Percentiles rank a stretch among this genome's conserved stretches.
Conservation (phyloP, 2,113 vertebrate species). For the Mesoclemmys tuberculata region DNA sequence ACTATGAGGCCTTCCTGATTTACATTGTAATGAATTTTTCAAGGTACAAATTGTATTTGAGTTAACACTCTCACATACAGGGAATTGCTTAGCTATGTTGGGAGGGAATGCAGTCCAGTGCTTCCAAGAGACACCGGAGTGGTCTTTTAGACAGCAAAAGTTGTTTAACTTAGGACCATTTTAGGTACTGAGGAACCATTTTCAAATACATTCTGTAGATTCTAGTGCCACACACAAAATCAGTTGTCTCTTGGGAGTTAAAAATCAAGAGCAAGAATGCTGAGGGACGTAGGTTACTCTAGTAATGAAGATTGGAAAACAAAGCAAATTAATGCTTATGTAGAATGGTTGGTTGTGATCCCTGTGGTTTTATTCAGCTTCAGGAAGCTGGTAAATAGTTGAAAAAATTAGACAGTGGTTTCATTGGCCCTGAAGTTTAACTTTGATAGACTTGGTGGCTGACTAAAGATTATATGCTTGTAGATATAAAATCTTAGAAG, state of each 20-base stretch:
- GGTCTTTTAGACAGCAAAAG: neutral
- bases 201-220: neutral
- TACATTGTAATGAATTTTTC: neutral
- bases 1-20: neutral
- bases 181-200: neutral
- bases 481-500: neutral
- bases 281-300: neutral
- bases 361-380: neutral
- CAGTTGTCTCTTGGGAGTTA: neutral
- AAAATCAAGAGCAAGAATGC: neutral
- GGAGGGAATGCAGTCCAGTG: neutral
- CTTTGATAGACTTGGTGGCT: neutral
- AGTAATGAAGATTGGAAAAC: neutral
- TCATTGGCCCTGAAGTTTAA: neutral
- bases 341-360: neutral
- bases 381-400: neutral
- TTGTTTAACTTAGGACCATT: neutral
- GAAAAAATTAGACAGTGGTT: neutral
- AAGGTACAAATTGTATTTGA: neutral
- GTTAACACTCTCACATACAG: neutral
- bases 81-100: neutral
- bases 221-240: neutral
- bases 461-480: neutral
- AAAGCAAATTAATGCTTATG: neutral
- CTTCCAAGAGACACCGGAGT: neutral